These are phyloP conservation scores for Drosophila cognata DNA, from an alignment of 2,888 invertebrate species.

Conservation along the genomic window DNA sequence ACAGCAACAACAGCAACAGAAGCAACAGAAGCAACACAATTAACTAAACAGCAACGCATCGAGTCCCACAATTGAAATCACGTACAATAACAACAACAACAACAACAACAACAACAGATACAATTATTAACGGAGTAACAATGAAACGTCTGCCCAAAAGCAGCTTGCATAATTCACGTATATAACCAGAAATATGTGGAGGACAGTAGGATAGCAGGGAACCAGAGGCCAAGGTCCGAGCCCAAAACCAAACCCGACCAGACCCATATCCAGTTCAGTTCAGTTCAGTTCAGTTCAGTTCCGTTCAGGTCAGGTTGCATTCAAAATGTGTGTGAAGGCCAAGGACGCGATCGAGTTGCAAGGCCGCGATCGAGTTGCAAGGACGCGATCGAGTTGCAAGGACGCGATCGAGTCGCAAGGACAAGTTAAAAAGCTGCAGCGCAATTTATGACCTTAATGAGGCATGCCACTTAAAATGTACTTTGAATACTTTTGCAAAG, in stretches of 20 bases:
- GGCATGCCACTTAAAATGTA: background rate
- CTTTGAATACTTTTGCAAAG: background rate
- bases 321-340: slow-evolving; percentile 70
- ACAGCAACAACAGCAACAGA: no score
- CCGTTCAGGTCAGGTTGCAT: slow-evolving; percentile 26
- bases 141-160: slow-evolving; percentile 41
- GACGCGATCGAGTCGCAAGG: slow-evolving; percentile 40
- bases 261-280: slow-evolving; percentile 11
- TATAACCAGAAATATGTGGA: slow-evolving; percentile 11
- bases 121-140: slow-evolving; percentile 58
- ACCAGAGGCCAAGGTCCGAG: slow-evolving; percentile 24
- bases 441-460: background rate
- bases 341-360: slow-evolving; percentile 55
- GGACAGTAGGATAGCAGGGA: slow-evolving; percentile 29
- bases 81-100: slow-evolving; percentile 44
- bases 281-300: background rate
- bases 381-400: slow-evolving; percentile 61
- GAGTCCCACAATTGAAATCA: slow-evolving; percentile 50
- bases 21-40: slow-evolving; percentile 17
- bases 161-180: slow-evolving; percentile 38
- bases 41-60: slow-evolving; percentile 18
- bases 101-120: slow-evolving; percentile 23
- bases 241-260: background rate
- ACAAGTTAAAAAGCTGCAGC: slow-evolving; percentile 15
- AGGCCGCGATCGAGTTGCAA: slow-evolving; percentile 46